phyloP scores from a whole-genome alignment of 2,888 invertebrate species.

The Nezara viridula region DNA sequence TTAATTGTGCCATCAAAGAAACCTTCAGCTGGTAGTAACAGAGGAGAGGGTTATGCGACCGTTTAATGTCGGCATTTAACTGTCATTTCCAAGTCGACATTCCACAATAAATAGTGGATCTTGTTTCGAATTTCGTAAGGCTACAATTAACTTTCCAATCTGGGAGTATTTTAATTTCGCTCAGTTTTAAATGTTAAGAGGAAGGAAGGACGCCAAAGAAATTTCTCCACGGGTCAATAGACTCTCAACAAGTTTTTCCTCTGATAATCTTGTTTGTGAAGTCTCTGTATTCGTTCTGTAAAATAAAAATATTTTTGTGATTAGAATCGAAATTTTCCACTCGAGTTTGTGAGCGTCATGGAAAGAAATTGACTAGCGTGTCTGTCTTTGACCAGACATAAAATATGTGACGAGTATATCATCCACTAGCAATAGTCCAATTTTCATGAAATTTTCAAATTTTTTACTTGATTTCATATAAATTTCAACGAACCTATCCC shows the following conservation, averaged over 20 bases:
- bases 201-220: neutral
- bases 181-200: neutral
- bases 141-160: conserved; percentile 11
- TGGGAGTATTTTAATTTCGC: neutral
- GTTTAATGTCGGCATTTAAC: neutral
- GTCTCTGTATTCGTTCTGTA: too few relatives aligned
- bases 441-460: too few relatives aligned
- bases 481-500: too few relatives aligned
- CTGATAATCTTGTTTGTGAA: neutral
- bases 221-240: neutral
- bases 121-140: neutral
- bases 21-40: neutral
- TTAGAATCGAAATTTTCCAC: too few relatives aligned
- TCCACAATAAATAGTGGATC: neutral
- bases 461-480: too few relatives aligned
- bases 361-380: too few relatives aligned
- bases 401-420: too few relatives aligned
- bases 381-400: too few relatives aligned
- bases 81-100: neutral
- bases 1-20: neutral
- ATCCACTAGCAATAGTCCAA: too few relatives aligned
- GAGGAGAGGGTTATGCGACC: neutral
- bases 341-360: too few relatives aligned
- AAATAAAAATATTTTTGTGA: too few relatives aligned
- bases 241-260: neutral